phyloP scores from a whole-genome alignment of 2,888 invertebrate species.

The Drosophila parthenogenetica region DNA sequence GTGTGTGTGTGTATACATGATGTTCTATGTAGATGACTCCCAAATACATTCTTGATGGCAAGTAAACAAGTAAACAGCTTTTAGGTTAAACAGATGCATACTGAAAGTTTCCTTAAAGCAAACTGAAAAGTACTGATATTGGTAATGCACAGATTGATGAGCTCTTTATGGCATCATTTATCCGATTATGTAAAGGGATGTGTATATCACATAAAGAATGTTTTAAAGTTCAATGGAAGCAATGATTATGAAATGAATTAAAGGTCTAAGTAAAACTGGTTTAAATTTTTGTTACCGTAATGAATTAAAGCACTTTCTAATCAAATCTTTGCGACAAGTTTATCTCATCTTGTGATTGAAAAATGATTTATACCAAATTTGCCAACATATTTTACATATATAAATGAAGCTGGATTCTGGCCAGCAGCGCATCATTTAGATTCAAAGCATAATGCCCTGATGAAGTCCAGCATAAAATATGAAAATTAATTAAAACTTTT shows the following conservation, averaged over 20 bases:
- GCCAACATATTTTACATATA: background rate
- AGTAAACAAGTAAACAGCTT: background rate
- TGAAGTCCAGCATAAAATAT: slow-evolving; percentile 59
- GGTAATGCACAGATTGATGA: background rate
- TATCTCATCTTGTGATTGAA: background rate
- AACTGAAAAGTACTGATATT: background rate
- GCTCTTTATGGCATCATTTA: background rate
- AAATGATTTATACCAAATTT: background rate
- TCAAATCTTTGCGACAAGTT: too few relatives aligned
- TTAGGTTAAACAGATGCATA: slow-evolving; percentile 12
- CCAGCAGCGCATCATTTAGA: slow-evolving; percentile 21
- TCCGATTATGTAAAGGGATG: background rate
- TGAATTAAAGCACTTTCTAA: too few relatives aligned
- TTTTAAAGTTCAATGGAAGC: too few relatives aligned
- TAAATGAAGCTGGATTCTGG: background rate
- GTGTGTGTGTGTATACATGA: background rate
- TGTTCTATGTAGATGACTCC: slow-evolving; percentile 10
- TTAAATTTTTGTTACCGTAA: too few relatives aligned
- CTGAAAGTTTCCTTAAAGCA: background rate
- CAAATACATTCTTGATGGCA: slow-evolving; percentile 13
- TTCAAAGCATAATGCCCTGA: slow-evolving; percentile 13
- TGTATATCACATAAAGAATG: too few relatives aligned
- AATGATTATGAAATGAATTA: too few relatives aligned
- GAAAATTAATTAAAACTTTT: slow-evolving; percentile 80
- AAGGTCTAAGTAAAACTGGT: too few relatives aligned